Base-by-base conservation (phyloP, 2,113 vertebrate genomes). In the Poecile atricapillus region DNA sequence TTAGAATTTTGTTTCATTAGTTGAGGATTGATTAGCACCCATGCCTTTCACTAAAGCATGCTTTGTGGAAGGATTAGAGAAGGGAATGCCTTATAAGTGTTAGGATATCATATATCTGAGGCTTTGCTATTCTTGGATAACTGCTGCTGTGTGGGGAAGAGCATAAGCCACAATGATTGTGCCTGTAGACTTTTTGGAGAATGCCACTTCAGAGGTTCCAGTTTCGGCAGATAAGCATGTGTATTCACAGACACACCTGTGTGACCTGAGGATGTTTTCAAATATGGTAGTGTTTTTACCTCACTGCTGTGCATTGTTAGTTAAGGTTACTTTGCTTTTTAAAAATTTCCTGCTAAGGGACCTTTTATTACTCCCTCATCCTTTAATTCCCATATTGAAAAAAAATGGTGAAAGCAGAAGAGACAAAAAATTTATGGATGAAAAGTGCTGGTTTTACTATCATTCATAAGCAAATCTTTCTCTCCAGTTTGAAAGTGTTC, bases 351-450 rank as follows among this genome's bases (percentile, higher is more conserved):
- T 86, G 43, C 59, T 80, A 75, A 70, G 35, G 56, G 8, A 19
- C n/a, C 43, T 86, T 65, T 80, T 78, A 25, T 24, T 63, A 59
- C 22, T 88, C 87, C 43, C 35, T 91, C 31, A 44, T 86, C 37
- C 7, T 86, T 73, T 75, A 83, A 63, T 83, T 22, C 25, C 44
- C 68, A 31, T 41, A 31, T 50, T 46, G 24, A 60, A 76, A 92
- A 91, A 69, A 44, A 60, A 23, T 53, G 23, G 24, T 89, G 46
- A 89, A 93, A 90, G 52, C 71, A 83, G 59, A 95, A 79, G 31
- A 88, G 33, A 28, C 19, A 85, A 65, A 89, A 58, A 39, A 2
- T 0, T 60, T 59, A 59, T 62, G 31, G 24, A 76, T 83, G 55
- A 74, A 78, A 92, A 86, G 19, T 43, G 50, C 13, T 63, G 30